phyloP scores from a whole-genome alignment of 2,113 vertebrate genomes.

The Seriola quinqueradiata region DNA sequence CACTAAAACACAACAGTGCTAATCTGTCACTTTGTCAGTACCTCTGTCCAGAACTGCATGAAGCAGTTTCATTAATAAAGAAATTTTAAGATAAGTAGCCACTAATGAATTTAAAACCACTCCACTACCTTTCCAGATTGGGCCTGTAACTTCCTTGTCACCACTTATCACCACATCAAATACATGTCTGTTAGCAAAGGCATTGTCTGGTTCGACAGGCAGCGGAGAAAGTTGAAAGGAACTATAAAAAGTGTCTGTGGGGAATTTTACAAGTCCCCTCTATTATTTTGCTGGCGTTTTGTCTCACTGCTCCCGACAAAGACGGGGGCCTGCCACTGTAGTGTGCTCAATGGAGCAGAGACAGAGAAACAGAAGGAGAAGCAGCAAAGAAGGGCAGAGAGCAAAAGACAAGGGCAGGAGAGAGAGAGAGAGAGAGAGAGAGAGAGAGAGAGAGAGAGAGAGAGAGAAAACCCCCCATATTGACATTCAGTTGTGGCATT shows the following conservation, averaged over 20 bases:
- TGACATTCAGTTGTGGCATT: constrained; percentile 57
- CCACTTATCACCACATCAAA: constrained; percentile 47
- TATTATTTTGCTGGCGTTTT: constrained; percentile 71
- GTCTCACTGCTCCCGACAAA: constrained; percentile 66
- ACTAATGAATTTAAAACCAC: constrained; percentile 7
- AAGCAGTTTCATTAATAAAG: not conserved
- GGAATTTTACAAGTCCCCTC: constrained; percentile 73
- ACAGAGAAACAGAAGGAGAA: constrained; percentile 16
- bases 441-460: not conserved
- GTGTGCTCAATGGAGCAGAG: constrained; percentile 64
- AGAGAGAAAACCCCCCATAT: constrained; percentile 33
- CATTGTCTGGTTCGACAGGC: constrained; percentile 70
- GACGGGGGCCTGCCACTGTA: constrained; percentile 48
- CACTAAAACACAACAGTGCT: not conserved
- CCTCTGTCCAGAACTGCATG: not conserved
- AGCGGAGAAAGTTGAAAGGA: constrained; percentile 65
- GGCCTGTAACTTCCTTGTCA: constrained; percentile 41
- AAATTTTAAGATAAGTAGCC: constrained; percentile 3
- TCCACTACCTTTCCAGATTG: not conserved
- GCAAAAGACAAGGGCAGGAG: constrained; percentile 54
- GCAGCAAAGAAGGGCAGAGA: constrained; percentile 26
- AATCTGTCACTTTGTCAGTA: not conserved
- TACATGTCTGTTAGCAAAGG: constrained; percentile 41
- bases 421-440: constrained; percentile 7
- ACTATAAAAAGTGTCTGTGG: constrained; percentile 66